Conservation (phyloP, 2,797 vertebrate genomes). For the Pangasius macronema region DNA sequence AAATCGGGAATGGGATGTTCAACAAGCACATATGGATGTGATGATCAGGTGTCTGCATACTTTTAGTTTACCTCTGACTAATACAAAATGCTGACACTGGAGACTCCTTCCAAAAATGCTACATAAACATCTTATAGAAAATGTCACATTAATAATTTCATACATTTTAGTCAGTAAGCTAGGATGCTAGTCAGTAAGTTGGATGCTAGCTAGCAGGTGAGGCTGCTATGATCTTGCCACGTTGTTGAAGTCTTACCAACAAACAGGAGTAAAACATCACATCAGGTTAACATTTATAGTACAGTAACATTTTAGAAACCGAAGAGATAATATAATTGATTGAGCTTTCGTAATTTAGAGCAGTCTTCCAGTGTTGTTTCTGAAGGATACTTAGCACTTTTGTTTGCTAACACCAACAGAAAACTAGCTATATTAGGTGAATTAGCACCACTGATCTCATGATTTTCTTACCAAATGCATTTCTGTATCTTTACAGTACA, state of each 20-base stretch:
- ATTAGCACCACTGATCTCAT: background rate
- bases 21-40: background rate
- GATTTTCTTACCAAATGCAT: background rate
- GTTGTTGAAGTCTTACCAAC: background rate
- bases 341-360: background rate
- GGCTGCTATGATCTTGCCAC: background rate
- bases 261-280: background rate
- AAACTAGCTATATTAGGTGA: background rate
- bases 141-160: background rate
- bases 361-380: background rate
- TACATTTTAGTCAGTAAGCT: too few species aligned
- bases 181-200: background rate
- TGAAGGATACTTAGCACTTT: background rate
- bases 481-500: background rate
- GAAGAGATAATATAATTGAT: background rate
- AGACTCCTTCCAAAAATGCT: background rate
- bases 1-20: background rate
- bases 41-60: background rate
- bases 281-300: background rate
- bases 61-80: background rate
- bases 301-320: background rate
- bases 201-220: background rate
- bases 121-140: background rate
- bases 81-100: background rate
- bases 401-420: slow-evolving; percentile 7